Percentiles rank a stretch among this genome's conserved stretches.
Evolutionary conservation across 2,113 vertebrate genomes (phyloP).

Genomic region (Tonatia bakeri): DNA sequence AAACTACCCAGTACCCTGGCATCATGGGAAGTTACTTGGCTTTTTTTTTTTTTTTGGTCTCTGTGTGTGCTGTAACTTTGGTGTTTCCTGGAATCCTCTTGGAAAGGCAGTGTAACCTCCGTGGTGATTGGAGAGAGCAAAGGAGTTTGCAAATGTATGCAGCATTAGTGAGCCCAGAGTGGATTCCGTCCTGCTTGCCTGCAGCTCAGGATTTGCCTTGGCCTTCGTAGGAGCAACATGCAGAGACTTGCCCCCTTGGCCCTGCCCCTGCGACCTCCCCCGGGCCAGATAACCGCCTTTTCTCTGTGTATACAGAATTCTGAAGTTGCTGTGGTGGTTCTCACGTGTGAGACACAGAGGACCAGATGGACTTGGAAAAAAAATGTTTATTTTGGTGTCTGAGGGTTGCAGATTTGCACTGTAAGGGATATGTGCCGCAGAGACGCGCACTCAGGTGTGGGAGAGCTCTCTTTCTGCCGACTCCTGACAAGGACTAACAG

Average conservation of each 20-base stretch:
- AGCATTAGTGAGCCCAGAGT: not conserved
- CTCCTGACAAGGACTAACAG: not conserved
- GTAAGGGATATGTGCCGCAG: not conserved
- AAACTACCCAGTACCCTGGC: constrained; percentile 41
- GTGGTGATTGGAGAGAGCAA: not conserved
- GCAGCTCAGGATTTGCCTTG: not conserved
- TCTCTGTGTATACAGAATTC: not conserved
- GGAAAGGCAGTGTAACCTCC: not conserved
- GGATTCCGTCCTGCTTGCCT: not conserved
- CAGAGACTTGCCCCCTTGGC: not conserved
- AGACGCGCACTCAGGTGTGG: not conserved
- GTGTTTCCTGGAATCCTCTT: constrained; percentile 19
- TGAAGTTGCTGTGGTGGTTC: not conserved
- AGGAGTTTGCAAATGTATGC: not conserved
- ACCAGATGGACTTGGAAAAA: not conserved
- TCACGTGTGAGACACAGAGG: not conserved
- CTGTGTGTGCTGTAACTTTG: not conserved
- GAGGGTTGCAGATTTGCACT: not conserved
- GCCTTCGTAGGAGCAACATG: not conserved
- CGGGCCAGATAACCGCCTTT: not conserved
- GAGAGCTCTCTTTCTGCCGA: not conserved
- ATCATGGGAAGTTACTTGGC: constrained; percentile 50
- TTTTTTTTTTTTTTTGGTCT: no score
- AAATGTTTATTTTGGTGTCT: constrained; percentile 7
- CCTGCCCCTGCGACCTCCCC: not conserved